These are phyloP conservation scores for Carcina quercana DNA, from an alignment of 2,888 invertebrate genomes.

Conservation along the genomic window DNA sequence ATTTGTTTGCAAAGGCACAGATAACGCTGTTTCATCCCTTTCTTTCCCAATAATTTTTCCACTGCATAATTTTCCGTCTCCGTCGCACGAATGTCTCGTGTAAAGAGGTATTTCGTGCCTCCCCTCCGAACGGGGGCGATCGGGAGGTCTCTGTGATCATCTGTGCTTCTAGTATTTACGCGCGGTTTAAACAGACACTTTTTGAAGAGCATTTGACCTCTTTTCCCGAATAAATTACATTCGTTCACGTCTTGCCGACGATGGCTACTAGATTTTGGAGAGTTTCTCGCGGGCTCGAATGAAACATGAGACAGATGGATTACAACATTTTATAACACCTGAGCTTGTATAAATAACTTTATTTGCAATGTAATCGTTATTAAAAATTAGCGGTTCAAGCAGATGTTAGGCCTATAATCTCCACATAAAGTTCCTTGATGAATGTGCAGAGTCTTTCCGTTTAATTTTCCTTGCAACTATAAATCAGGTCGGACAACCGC, in stretches of 20 bases:
- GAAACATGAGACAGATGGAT: too few relatives aligned
- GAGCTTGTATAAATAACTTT: too few relatives aligned
- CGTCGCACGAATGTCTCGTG: constrained; percentile 13
- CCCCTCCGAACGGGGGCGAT: constrained; percentile 13
- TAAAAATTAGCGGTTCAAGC: too few relatives aligned
- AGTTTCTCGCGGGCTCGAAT: too few relatives aligned
- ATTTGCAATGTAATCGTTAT: too few relatives aligned
- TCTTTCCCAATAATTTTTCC: constrained; percentile 19
- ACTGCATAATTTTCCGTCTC: constrained; percentile 18
- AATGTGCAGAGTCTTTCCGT: constrained; percentile 27
- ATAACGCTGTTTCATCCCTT: constrained; percentile 18
- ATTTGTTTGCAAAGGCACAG: constrained; percentile 26
- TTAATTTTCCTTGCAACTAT: constrained; percentile 32
- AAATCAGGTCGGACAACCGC: constrained; percentile 37
- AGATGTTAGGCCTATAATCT: too few relatives aligned
- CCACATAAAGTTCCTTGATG: constrained; percentile 32
- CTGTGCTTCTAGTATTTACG: constrained; percentile 18
- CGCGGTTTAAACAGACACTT: constrained; percentile 15
- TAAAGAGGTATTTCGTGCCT: constrained; percentile 15
- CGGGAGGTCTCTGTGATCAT: constrained; percentile 15
- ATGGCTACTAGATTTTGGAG: too few relatives aligned
- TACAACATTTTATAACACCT: too few relatives aligned
- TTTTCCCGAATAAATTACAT: too few relatives aligned
- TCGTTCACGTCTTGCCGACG: too few relatives aligned
- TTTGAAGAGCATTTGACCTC: too few relatives aligned